Evolutionary conservation across 2,888 invertebrate genomes (phyloP).

Genomic region (Oligia latruncula): DNA sequence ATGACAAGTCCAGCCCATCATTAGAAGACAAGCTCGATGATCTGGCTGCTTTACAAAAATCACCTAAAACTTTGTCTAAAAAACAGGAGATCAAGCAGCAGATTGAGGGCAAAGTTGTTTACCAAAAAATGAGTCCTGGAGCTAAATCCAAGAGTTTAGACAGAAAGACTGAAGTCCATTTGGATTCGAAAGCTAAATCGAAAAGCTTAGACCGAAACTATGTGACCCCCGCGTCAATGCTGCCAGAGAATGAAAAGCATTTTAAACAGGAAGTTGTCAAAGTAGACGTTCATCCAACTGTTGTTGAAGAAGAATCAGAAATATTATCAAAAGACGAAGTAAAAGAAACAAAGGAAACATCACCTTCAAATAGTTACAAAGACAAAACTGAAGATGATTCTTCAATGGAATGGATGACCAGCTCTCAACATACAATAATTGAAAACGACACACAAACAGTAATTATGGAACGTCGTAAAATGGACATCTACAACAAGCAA

Average conservation of each 20-base stretch:
- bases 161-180: conserved; percentile 90
- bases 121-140: conserved; percentile 88
- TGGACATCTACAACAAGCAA: conserved; percentile 91
- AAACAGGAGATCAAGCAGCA: conserved; percentile 91
- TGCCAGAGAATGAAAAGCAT: conserved; percentile 84
- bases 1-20: conserved; percentile 91
- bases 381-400: conserved; percentile 87
- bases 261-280: conserved; percentile 87
- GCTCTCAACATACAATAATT: conserved; percentile 84
- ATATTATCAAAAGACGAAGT: conserved; percentile 73
- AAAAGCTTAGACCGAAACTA: conserved; percentile 93
- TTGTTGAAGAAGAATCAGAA: conserved; percentile 76
- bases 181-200: conserved; percentile 90
- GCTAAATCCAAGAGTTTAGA: conserved; percentile 93
- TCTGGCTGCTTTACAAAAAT: conserved; percentile 89
- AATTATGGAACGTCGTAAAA: conserved; percentile 90
- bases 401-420: conserved; percentile 87
- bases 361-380: conserved; percentile 83
- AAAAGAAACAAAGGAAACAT: conserved; percentile 75
- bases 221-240: conserved; percentile 81
- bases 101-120: conserved; percentile 91
- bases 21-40: conserved; percentile 91
- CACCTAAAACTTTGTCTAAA: conserved; percentile 90
- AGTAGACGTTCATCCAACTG: conserved; percentile 86
- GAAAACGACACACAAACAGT: conserved; percentile 91